phyloP scores from a whole-genome alignment of 2,888 invertebrate species.

The Synergus umbraculus region DNA sequence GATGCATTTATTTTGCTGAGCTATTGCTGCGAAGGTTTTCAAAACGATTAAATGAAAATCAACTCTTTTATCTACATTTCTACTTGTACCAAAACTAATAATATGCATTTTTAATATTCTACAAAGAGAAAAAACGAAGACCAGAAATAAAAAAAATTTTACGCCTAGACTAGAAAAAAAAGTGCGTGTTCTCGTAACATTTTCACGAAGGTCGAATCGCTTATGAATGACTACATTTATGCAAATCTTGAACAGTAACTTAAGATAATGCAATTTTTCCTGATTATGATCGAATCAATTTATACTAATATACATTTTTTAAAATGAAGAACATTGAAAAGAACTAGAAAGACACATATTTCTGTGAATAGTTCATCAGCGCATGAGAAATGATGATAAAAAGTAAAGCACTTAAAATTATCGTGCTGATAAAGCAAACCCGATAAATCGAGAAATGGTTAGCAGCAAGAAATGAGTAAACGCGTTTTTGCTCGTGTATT shows the following conservation, averaged over 20 bases:
- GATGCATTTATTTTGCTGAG: slow-evolving; percentile 4
- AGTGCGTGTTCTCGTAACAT: not conserved
- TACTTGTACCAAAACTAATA: not conserved
- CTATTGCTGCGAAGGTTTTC: slow-evolving; percentile 14
- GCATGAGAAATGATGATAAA: slow-evolving; percentile 8
- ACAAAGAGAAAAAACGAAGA: not conserved
- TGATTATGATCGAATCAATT: not conserved
- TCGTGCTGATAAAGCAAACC: slow-evolving; percentile 16
- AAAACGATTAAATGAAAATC: slow-evolving; percentile 2
- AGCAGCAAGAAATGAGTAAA: slow-evolving; percentile 1
- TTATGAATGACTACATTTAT: slow-evolving; percentile 16
- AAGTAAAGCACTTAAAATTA: slow-evolving; percentile 17
- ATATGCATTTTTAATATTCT: not conserved
- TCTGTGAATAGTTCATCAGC: slow-evolving; percentile 4
- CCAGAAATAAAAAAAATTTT: not conserved
- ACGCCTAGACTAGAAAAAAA: not conserved
- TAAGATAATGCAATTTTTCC: not conserved
- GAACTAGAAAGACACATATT: not conserved
- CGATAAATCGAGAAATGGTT: slow-evolving; percentile 21
- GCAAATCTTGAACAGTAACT: slow-evolving; percentile 7
- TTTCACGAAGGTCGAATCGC: not conserved
- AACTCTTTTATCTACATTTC: not conserved
- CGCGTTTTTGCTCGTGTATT: slow-evolving; percentile 2
- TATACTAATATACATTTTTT: not conserved
- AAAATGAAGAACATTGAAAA: not conserved